phyloP scores from a whole-genome alignment of 2,888 invertebrate species.

The Mimumesa dahlbomi region DNA sequence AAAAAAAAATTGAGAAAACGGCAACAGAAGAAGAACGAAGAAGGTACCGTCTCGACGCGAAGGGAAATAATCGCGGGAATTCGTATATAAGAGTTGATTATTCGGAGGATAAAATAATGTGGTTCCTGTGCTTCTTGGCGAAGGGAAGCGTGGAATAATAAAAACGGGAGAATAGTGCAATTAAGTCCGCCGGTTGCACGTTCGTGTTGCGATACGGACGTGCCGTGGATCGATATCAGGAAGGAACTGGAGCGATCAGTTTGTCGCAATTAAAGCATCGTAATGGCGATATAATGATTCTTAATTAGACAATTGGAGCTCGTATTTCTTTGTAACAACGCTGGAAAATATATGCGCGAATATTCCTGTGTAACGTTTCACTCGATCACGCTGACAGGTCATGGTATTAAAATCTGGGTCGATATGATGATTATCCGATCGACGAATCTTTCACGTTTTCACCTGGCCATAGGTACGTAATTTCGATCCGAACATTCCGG shows the following conservation, averaged over 20 bases:
- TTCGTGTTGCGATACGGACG: constrained; percentile 51
- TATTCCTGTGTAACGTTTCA: no score
- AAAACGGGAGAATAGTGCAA: constrained; percentile 42
- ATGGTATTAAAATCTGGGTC: no score
- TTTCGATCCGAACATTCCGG: no score
- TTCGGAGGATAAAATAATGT: constrained; percentile 19
- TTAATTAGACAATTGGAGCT: neutral
- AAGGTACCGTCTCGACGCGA: neutral
- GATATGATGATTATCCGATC: no score
- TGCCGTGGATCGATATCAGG: constrained; percentile 45
- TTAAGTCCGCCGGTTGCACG: constrained; percentile 37
- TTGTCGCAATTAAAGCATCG: constrained; percentile 40
- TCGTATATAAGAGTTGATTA: constrained; percentile 19
- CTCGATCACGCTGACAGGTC: no score
- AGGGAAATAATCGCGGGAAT: neutral
- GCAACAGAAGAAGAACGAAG: neutral
- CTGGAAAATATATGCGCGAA: no score
- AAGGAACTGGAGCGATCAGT: constrained; percentile 48
- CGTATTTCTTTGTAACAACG: no score
- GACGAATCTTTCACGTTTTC: no score
- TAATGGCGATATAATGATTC: constrained; percentile 47
- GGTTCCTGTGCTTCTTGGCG: constrained; percentile 9
- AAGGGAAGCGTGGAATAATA: constrained; percentile 41
- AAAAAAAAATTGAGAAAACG: neutral
- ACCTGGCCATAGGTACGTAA: no score